Evolutionary conservation across 2,888 invertebrate genomes (phyloP).

Genomic region (Drosophila pseudotakahashii): DNA sequence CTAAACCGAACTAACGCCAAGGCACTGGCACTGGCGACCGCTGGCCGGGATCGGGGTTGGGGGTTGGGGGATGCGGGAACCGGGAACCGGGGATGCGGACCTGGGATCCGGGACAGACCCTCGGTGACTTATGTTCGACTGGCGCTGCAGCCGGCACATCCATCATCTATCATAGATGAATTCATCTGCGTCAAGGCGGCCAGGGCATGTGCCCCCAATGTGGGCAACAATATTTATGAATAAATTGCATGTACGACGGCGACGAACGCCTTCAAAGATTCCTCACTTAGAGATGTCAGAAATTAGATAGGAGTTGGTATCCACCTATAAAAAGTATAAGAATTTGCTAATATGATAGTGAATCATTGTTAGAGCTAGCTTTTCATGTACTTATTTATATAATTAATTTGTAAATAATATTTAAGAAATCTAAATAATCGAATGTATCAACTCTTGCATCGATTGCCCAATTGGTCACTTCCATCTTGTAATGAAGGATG

Average conservation of each 20-base stretch:
- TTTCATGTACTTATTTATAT: no score
- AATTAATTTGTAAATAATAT: no score
- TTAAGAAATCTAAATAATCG: no score
- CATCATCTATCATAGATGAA: constrained; percentile 81
- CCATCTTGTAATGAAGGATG: background rate
- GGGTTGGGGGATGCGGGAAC: background rate
- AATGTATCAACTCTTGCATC: no score
- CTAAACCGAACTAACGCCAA: constrained; percentile 27
- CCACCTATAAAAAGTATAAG: background rate
- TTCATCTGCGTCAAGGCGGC: constrained; percentile 79
- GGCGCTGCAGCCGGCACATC: constrained; percentile 80
- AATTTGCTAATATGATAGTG: no score
- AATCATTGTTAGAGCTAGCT: no score
- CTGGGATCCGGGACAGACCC: constrained; percentile 36
- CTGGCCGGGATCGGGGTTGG: constrained; percentile 30
- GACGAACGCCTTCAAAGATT: constrained; percentile 10
- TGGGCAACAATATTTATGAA: constrained; percentile 81
- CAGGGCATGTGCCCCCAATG: constrained; percentile 69
- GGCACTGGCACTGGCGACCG: constrained; percentile 16
- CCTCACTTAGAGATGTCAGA: background rate
- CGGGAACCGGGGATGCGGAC: constrained; percentile 1
- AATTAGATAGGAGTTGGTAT: background rate
- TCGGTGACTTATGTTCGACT: constrained; percentile 81
- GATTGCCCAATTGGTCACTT: background rate
- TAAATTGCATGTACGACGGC: constrained; percentile 77